These are phyloP conservation scores for Equus przewalskii DNA, from an alignment of 2,113 vertebrate genomes.

Conservation along the genomic window DNA sequence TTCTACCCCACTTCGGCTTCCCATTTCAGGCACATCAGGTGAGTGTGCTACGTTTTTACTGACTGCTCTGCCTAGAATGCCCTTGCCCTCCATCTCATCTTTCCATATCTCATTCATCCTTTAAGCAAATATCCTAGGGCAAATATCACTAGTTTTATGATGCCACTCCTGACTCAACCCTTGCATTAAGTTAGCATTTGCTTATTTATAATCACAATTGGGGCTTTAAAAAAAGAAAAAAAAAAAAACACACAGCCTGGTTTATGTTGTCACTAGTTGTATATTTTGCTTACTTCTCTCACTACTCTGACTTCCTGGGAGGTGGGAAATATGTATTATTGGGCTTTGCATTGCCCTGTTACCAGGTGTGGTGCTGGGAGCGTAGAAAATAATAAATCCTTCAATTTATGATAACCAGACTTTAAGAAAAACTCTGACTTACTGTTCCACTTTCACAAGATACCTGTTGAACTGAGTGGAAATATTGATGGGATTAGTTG, in stretches of 20 bases:
- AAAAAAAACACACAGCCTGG: background rate
- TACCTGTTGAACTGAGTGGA: background rate
- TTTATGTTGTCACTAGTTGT: conserved; percentile 11
- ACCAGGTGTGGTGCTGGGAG: background rate
- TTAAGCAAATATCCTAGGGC: background rate
- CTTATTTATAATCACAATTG: conserved; percentile 37
- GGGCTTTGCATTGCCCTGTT: conserved; percentile 4
- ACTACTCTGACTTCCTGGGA: background rate
- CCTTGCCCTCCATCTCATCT: background rate
- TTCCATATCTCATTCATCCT: background rate
- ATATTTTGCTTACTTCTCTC: conserved; percentile 11
- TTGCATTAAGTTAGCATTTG: conserved; percentile 26
- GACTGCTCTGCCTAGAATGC: background rate
- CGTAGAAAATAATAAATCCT: background rate
- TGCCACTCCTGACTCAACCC: background rate
- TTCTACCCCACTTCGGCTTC: background rate
- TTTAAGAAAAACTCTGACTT: background rate
- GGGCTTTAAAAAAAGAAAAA: background rate
- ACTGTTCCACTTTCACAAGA: background rate
- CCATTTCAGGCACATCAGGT: background rate
- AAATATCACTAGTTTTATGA: conserved; percentile 27
- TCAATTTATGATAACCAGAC: background rate
- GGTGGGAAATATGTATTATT: conserved; percentile 28
- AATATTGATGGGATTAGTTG: background rate
- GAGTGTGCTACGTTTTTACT: background rate